phyloP scores from a whole-genome alignment of 2,888 invertebrate species.

The Tetragonula carbonaria region DNA sequence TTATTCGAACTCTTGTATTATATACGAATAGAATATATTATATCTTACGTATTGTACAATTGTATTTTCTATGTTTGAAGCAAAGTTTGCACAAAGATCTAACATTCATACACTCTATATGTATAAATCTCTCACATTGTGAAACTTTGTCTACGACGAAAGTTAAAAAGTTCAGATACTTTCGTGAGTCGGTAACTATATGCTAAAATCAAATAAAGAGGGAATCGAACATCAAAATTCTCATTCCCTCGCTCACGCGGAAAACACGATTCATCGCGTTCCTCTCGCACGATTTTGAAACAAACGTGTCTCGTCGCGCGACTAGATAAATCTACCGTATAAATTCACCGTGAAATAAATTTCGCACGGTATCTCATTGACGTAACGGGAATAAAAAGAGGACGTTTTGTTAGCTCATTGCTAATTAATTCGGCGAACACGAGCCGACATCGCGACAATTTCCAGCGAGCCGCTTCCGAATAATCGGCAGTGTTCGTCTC shows the following conservation, averaged over 20 bases:
- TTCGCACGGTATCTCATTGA: neutral
- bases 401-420: neutral
- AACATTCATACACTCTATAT: too few species aligned
- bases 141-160: too few species aligned
- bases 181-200: neutral
- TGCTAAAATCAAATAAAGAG: neutral
- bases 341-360: neutral
- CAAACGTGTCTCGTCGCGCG: neutral
- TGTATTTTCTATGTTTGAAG: too few species aligned
- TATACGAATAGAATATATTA: too few species aligned
- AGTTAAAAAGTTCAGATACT: neutral
- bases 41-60: too few species aligned
- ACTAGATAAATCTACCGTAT: neutral
- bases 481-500: neutral
- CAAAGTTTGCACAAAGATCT: too few species aligned
- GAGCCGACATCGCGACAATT: neutral
- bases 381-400: neutral
- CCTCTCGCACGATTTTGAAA: neutral
- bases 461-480: neutral
- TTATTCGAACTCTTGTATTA: too few species aligned
- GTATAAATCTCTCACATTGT: too few species aligned
- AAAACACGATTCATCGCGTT: neutral
- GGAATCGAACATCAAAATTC: neutral
- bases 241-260: neutral
- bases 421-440: conserved; percentile 3